Evolutionary conservation across 2,797 vertebrate species (phyloP).

Genomic region (Jordanella pulchra): DNA sequence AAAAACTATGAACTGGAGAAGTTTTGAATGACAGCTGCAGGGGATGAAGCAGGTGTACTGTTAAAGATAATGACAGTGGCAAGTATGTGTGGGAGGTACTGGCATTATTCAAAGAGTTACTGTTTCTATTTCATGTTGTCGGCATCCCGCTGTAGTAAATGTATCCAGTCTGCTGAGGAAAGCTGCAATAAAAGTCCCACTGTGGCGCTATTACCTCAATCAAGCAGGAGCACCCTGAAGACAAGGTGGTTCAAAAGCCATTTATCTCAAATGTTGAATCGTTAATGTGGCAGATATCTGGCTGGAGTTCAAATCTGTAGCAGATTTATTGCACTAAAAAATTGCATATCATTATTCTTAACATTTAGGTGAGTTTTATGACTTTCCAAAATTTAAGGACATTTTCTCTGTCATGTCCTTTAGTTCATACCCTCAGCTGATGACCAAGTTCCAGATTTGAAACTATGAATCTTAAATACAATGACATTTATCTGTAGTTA

Average conservation of each 20-base stretch:
- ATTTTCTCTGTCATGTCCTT: not conserved
- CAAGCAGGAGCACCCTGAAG: conserved; percentile 26
- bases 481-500: not conserved
- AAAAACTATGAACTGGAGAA: conserved; percentile 17
- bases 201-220: conserved; percentile 40
- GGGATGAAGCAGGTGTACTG: conserved; percentile 31
- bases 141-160: conserved; percentile 6
- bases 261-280: conserved; percentile 35
- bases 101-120: conserved; percentile 41
- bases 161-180: conserved; percentile 31
- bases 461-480: not conserved
- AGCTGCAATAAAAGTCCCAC: conserved; percentile 34
- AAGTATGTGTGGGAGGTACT: conserved; percentile 20
- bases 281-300: conserved; percentile 37
- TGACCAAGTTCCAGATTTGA: not conserved
- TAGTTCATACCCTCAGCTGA: not conserved
- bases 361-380: conserved; percentile 32
- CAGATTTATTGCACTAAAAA: conserved; percentile 25
- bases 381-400: not conserved
- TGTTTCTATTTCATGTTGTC: conserved; percentile 33
- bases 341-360: conserved; percentile 21
- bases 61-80: conserved; percentile 51
- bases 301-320: conserved; percentile 18
- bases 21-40: conserved; percentile 20
- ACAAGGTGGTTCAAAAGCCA: conserved; percentile 35